Evolutionary conservation across 2,113 vertebrate species (phyloP).

Genomic region (Phoenicopterus ruber): DNA sequence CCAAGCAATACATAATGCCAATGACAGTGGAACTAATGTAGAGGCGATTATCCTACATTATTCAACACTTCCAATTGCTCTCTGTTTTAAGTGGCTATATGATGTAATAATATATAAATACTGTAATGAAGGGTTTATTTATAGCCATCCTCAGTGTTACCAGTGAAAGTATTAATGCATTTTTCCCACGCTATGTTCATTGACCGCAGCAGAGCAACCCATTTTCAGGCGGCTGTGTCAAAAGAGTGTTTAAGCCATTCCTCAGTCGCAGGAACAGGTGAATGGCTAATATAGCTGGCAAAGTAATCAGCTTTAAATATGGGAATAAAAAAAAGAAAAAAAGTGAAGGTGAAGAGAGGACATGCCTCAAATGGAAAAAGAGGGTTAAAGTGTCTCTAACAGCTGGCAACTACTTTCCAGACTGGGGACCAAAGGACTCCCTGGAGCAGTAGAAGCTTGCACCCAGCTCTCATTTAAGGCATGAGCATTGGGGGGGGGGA

Average conservation of each 20-base stretch:
- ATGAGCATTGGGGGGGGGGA: fast-evolving
- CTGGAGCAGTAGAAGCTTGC: not conserved
- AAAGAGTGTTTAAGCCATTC: constrained; percentile 26
- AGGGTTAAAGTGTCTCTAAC: not conserved
- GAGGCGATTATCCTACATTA: constrained; percentile 56
- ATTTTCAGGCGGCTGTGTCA: not conserved
- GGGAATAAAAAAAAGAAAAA: not conserved
- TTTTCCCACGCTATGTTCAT: constrained; percentile 59
- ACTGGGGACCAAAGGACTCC: not conserved
- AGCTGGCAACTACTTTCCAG: not conserved
- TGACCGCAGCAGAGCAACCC: not conserved
- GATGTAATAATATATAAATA: constrained; percentile 72
- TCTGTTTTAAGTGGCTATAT: constrained; percentile 57
- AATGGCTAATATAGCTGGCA: not conserved
- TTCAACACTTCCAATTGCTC: constrained; percentile 63
- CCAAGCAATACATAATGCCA: constrained; percentile 53
- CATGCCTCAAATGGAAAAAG: not conserved
- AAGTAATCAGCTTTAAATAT: not conserved
- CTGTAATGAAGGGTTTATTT: constrained; percentile 63
- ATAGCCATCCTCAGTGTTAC: constrained; percentile 15
- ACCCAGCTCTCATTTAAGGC: not conserved
- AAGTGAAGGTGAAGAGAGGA: not conserved
- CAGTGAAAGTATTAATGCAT: constrained; percentile 49
- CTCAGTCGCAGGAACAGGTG: not conserved
- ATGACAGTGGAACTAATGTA: constrained; percentile 71